Evolutionary conservation across 2,113 vertebrate genomes (phyloP), one percentile per base, ranked within the genome.

Genomic region (Coregonus clupeaformis): DNA sequence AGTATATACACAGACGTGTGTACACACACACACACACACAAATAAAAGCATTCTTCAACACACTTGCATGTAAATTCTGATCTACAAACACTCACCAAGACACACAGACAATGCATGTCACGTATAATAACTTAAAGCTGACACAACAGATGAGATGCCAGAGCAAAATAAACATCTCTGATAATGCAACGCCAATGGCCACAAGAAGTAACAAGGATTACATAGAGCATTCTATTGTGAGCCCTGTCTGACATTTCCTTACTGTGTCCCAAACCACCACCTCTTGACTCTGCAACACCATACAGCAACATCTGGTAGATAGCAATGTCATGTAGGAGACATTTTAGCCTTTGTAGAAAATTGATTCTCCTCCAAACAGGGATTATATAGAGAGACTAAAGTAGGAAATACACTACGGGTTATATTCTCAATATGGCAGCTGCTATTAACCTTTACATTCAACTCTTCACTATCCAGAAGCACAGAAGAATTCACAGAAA

Each of bases 51-150:
- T 11, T 52, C 49, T 52, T 14, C 49, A 52, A 18, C 6, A 36
- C 49, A 18, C 16, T 52, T 52, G 16, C 11, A 18, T 52, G 49
- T 13, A 11, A 52, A 52, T 14, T 52, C 49, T 13, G 49, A 52
- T 52, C 49, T 71, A 49, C 47, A 55, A 68, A 64, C 57, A 64
- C 42, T 6, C 30, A 45, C 66, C 36, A 6, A 45, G 20, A 75
- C 75, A 71, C 68, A 49, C 62, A 74, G 36, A 52, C 57, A 30
- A 60, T 68, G 29, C 29, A 49, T 13, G 36, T 66, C 63, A n/a
- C 62, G 62, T 6, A 64, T 55, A 60, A 27, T 20, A 27, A 20
- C 25, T 64, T 64, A 25, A 2, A 25, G 62, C 62, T 59, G 55
- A 64, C 6, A 64, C 24, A 64, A 20, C 25, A 27, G 62, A 25